Base-by-base conservation (phyloP, 2,797 vertebrate species). In the Acropternis orthonyx region DNA sequence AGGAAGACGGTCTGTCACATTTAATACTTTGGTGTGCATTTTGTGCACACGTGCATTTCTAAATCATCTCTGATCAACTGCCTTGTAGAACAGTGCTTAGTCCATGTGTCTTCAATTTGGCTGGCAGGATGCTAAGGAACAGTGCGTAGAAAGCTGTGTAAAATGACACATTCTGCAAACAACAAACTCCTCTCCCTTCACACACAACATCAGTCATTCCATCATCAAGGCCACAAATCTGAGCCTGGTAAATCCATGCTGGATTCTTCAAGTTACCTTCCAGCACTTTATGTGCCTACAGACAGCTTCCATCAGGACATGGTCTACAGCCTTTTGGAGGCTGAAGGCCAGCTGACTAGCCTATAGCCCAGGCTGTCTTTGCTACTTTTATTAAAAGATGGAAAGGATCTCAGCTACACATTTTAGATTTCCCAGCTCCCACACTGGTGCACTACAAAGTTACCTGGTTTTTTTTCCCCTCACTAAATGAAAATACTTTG, bases 391-490 rank as follows among this genome's bases (percentile, higher is more conserved):
- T 55, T n/a, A 27, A 37, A 82, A 61, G 32, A 79, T 22, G 11
- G 2, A 18, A 8, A 65, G 39, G 20, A 71, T 58, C 24, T 49
- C 65, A 66, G n/a, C 30, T 71, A 26, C 8, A 24, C 14, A 13
- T 17, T 43, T 73, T 4, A 19, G 32, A 49, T 62, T 78, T 82
- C 28, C 37, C 58, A 58, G 49, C 7, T 41, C 34, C 23, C 12
- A 32, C 0, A 4, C 16, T 2, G 2, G 15, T 51, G 9, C 3
- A 23, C 2, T 59, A 43, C 7, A 30, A 62, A 76, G 10, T 58
- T 72, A n/a, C 7, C 5, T 44, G 6, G 37, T 37, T 10, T 28
- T 36, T 9, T 79, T 27, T 46, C 12, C 7, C 3, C 28, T 30
- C n/a, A 7, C 22, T 55, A 7, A 37, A 73, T 28, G 14, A 76